phyloP scores from a whole-genome alignment of 2,113 vertebrate species.

The Stigmatopora nigra region DNA sequence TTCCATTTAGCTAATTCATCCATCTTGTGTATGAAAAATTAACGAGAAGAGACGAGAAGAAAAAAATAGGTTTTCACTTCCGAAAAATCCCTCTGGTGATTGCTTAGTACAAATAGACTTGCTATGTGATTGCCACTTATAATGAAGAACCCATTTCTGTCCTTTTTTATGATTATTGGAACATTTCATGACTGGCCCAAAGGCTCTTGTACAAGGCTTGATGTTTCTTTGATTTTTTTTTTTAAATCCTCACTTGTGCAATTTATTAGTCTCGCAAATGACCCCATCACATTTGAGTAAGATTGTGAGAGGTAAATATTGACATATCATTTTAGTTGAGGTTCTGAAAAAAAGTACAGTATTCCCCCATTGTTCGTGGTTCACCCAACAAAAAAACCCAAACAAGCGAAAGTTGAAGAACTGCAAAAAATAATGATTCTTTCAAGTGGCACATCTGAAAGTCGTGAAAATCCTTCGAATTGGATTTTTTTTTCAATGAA shows the following conservation, averaged over 20 bases:
- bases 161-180: conserved; percentile 1
- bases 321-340: conserved; percentile 10
- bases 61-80: conserved; percentile 13
- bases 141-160: conserved; percentile 38
- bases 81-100: conserved; percentile 30
- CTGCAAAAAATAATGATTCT: background rate
- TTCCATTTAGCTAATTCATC: conserved; percentile 16
- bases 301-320: background rate
- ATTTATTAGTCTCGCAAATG: background rate
- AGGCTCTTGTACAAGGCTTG: conserved; percentile 3
- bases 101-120: conserved; percentile 40
- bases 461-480: background rate
- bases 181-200: conserved; percentile 24
- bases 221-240: conserved; percentile 6
- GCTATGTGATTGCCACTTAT: conserved; percentile 51
- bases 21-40: conserved; percentile 21
- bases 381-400: no score
- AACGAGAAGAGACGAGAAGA: conserved; percentile 1
- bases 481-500: background rate
- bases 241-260: background rate
- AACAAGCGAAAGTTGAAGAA: no score
- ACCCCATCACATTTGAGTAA: background rate
- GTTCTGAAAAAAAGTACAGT: conserved; percentile 8
- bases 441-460: background rate
- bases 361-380: no score